phyloP scores from a whole-genome alignment of 2,888 invertebrate species.

The Ethmia dodecea region DNA sequence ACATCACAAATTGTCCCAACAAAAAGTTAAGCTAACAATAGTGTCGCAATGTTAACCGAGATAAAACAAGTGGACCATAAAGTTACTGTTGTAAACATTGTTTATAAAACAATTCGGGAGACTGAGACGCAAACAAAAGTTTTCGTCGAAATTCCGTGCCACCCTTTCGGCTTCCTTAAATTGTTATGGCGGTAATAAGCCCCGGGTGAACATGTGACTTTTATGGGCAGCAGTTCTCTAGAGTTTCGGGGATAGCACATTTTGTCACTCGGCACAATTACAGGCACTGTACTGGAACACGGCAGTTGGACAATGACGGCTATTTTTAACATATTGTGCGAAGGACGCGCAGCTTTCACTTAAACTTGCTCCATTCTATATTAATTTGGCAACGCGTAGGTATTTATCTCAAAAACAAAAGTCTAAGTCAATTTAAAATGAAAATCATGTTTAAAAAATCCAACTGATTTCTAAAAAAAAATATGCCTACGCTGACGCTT shows the following conservation, averaged over 20 bases:
- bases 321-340: conserved; percentile 43
- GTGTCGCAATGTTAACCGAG: conserved; percentile 50
- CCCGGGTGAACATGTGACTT: conserved; percentile 67
- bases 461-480: no score
- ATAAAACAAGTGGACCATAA: conserved; percentile 70
- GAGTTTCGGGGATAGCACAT: conserved; percentile 58
- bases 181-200: conserved; percentile 73
- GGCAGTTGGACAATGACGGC: conserved; percentile 40
- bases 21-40: conserved; percentile 46
- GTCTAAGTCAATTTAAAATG: no score
- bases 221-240: conserved; percentile 63
- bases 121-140: conserved; percentile 65
- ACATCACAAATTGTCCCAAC: conserved; percentile 44
- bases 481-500: no score
- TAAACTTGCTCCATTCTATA: no score
- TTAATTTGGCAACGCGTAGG: no score
- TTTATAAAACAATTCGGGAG: conserved; percentile 71
- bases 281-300: conserved; percentile 29
- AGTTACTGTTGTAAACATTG: conserved; percentile 71
- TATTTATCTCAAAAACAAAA: no score
- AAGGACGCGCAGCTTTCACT: no score
- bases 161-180: conserved; percentile 75
- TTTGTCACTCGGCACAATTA: conserved; percentile 65
- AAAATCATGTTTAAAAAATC: no score
- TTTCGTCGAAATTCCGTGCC: conserved; percentile 62